Conservation (phyloP, 2,113 vertebrate genomes). For the Hippotragus niger region DNA sequence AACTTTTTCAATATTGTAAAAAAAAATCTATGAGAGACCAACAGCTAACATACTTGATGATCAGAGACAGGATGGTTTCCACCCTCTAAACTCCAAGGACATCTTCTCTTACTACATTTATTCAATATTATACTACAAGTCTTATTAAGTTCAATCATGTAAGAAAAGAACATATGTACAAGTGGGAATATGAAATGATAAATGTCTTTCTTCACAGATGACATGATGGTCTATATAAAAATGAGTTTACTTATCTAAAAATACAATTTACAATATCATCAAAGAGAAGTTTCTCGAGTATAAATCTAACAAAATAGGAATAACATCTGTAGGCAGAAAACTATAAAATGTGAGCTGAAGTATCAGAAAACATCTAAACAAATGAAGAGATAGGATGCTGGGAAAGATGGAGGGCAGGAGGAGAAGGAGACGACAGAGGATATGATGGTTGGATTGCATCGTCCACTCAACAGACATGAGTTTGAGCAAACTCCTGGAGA, state of each 20-base stretch:
- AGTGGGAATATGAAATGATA: not conserved
- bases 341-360: not conserved
- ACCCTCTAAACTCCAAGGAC: not conserved
- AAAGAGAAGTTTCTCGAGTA: not conserved
- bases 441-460: not conserved
- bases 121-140: not conserved
- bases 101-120: not conserved
- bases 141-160: not conserved
- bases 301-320: not conserved
- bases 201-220: not conserved
- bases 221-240: not conserved
- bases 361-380: not conserved
- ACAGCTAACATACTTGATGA: not conserved
- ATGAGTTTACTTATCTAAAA: not conserved
- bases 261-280: not conserved
- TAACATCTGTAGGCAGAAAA: not conserved
- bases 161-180: not conserved
- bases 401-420: not conserved
- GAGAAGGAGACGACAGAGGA: not conserved
- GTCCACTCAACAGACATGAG: fast-evolving
- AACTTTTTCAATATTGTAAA: not conserved
- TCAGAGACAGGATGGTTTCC: not conserved
- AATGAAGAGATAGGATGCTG: not conserved
- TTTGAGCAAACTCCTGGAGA: not conserved
- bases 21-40: not conserved